These are phyloP conservation scores for Mola mola DNA, from an alignment of 2,113 vertebrate genomes.

Conservation along the genomic window DNA sequence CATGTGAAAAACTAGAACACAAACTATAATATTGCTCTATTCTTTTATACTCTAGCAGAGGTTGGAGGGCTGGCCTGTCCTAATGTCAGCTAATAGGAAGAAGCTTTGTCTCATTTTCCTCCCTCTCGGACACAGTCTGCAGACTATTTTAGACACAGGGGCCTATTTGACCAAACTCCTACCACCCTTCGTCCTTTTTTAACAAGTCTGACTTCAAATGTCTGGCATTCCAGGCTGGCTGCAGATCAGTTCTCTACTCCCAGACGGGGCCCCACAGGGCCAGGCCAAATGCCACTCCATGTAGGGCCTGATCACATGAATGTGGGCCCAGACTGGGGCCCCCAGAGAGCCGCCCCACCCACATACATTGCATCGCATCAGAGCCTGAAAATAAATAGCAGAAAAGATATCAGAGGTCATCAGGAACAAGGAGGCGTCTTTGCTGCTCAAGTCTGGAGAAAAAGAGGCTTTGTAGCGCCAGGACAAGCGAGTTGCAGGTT, in stretches of 20 bases:
- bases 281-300: conserved; percentile 83
- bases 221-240: conserved; percentile 84
- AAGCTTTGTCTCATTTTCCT: conserved; percentile 63
- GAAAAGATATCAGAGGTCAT: conserved; percentile 66
- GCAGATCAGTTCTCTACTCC: conserved; percentile 75
- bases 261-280: conserved; percentile 71
- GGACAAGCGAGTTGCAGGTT: conserved; percentile 17
- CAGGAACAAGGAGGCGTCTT: conserved; percentile 40
- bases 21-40: conserved; percentile 32
- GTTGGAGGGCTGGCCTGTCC: conserved; percentile 43
- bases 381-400: conserved; percentile 73
- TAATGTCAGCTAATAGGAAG: conserved; percentile 62
- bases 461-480: conserved; percentile 27
- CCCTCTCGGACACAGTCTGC: conserved; percentile 53
- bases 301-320: conserved; percentile 84
- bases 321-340: conserved; percentile 53
- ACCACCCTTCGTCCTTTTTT: conserved; percentile 78
- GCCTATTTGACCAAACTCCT: conserved; percentile 75
- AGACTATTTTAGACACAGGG: conserved; percentile 76
- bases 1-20: conserved; percentile 5
- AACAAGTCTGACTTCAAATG: conserved; percentile 83
- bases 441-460: conserved; percentile 25
- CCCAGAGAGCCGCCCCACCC: conserved; percentile 64
- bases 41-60: conserved; percentile 39
- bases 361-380: conserved; percentile 62